phyloP scores from a whole-genome alignment of 2,888 invertebrate genomes.

The Boloria selene region DNA sequence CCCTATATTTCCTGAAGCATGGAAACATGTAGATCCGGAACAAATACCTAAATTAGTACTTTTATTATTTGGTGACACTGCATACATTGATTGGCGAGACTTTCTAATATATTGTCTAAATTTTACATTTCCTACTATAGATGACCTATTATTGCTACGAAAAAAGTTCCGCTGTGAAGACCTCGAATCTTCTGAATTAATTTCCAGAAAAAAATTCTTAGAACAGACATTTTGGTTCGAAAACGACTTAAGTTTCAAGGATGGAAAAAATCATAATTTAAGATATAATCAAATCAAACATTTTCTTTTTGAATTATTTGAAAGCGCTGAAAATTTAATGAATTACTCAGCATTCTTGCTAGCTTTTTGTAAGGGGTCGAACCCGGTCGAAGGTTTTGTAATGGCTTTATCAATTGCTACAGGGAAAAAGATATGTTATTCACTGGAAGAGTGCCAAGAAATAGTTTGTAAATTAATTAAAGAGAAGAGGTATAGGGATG shows the following conservation, averaged over 20 bases:
- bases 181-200: constrained; percentile 59
- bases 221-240: constrained; percentile 69
- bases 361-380: constrained; percentile 83
- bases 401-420: constrained; percentile 81
- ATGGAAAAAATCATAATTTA: constrained; percentile 51
- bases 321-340: constrained; percentile 67
- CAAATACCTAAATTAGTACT: constrained; percentile 70
- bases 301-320: constrained; percentile 82
- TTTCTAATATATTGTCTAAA: constrained; percentile 84
- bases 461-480: constrained; percentile 69
- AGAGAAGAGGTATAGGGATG: constrained; percentile 65
- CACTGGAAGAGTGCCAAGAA: constrained; percentile 71
- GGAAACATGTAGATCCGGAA: constrained; percentile 69
- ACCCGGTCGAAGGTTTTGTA: constrained; percentile 80
- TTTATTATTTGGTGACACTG: constrained; percentile 78
- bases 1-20: constrained; percentile 60
- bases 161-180: constrained; percentile 76
- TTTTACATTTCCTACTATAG: constrained; percentile 77
- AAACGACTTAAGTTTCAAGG: constrained; percentile 54
- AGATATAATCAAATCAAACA: constrained; percentile 73
- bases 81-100: constrained; percentile 85
- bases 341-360: constrained; percentile 85
- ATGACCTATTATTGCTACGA: constrained; percentile 78
- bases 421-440: constrained; percentile 79
- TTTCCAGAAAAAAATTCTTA: constrained; percentile 60